These are phyloP conservation scores for Melieria picta DNA, from an alignment of 2,888 invertebrate species.

Conservation along the genomic window DNA sequence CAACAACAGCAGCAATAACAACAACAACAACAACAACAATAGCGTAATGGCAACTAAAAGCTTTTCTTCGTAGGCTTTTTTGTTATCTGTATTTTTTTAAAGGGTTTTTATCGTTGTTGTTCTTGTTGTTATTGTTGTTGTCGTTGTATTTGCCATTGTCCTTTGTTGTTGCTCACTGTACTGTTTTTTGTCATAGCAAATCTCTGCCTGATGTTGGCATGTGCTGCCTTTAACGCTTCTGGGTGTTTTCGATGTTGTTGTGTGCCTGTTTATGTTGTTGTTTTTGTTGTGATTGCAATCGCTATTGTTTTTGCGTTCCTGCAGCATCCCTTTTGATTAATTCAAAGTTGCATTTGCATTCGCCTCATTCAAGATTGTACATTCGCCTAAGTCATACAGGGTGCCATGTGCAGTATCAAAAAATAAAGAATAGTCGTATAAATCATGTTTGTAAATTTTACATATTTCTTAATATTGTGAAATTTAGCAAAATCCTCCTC, in stretches of 20 bases:
- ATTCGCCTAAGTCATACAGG: too few relatives aligned
- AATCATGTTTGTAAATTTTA: too few relatives aligned
- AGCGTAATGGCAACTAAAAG: conserved; percentile 4
- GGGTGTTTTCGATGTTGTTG: neutral
- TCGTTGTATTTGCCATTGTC: conserved; percentile 25
- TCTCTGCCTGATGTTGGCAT: conserved; percentile 1
- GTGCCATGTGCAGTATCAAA: too few relatives aligned
- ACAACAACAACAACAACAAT: neutral
- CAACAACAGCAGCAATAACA: neutral
- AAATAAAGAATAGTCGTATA: too few relatives aligned
- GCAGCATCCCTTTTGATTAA: conserved; percentile 15
- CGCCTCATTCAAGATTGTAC: conserved; percentile 33
- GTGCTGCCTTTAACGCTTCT: conserved; percentile 26
- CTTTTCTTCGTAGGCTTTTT: conserved; percentile 19
- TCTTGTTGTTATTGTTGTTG: conserved; percentile 22
- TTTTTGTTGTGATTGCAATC: conserved; percentile 25
- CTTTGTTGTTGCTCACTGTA: conserved; percentile 38
- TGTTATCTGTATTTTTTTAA: conserved; percentile 2
- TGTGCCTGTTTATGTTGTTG: conserved; percentile 20
- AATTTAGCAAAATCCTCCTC: too few relatives aligned
- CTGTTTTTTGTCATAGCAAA: neutral
- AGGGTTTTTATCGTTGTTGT: conserved; percentile 14
- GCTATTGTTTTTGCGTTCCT: conserved; percentile 40
- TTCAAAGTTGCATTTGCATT: conserved; percentile 47
- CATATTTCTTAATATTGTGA: too few relatives aligned